Conservation (phyloP, 1,140 invertebrate genomes). For the Diabrotica virgifera region DNA sequence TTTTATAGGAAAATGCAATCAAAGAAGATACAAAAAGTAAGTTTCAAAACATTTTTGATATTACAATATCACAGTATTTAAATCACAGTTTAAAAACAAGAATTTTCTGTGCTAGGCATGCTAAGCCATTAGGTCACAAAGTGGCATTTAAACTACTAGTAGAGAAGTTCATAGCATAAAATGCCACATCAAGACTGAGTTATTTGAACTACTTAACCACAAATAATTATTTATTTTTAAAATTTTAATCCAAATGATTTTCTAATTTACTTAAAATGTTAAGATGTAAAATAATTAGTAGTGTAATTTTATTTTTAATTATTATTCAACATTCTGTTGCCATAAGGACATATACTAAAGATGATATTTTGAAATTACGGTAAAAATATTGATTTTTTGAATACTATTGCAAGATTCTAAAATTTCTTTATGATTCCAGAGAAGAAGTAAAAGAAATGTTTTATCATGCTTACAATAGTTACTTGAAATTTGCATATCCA, state of each 20-base stretch:
- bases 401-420: not conserved
- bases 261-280: not conserved
- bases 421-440: constrained; percentile 49
- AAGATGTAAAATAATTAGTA: not conserved
- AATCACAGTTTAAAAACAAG: too few relatives aligned
- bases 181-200: not conserved
- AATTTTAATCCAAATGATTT: not conserved
- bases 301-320: not conserved
- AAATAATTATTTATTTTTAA: not conserved
- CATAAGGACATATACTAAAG: constrained; percentile 32
- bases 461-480: constrained; percentile 95
- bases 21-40: too few relatives aligned
- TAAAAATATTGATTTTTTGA: constrained; percentile 18
- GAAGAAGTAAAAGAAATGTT: constrained; percentile 88
- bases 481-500: constrained; percentile 92
- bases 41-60: too few relatives aligned
- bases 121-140: too few relatives aligned
- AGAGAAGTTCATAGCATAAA: too few relatives aligned
- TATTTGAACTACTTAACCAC: not conserved
- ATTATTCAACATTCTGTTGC: not conserved
- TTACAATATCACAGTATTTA: too few relatives aligned
- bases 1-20: too few relatives aligned
- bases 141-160: too few relatives aligned
- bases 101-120: too few relatives aligned
- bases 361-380: constrained; percentile 31